These are phyloP conservation scores for Anastatus disparis DNA, from an alignment of 1,140 invertebrate genomes.

Conservation along the genomic window DNA sequence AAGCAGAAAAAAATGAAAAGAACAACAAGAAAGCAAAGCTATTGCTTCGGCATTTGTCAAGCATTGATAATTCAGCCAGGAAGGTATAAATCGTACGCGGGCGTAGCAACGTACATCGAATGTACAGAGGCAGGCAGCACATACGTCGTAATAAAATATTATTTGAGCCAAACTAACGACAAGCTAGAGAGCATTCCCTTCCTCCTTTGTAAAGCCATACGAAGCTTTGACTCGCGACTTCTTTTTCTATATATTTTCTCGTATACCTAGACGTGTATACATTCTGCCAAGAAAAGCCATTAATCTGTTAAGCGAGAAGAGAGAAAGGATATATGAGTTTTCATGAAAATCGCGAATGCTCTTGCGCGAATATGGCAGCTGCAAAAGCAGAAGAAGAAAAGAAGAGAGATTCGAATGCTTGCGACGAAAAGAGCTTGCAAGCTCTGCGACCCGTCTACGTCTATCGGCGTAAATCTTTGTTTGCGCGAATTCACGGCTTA, in stretches of 20 bases:
- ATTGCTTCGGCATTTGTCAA: conserved; percentile 15
- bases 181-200: too few relatives aligned
- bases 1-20: too few relatives aligned
- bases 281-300: conserved; percentile 20
- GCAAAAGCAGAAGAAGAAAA: too few relatives aligned
- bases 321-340: too few relatives aligned
- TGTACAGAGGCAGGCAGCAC: background rate
- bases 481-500: conserved; percentile 59
- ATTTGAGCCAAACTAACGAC: conserved; percentile 16
- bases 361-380: too few relatives aligned
- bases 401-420: conserved; percentile 28
- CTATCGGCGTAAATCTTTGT: conserved; percentile 61
- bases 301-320: too few relatives aligned
- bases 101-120: background rate
- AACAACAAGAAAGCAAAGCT: too few relatives aligned
- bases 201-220: background rate
- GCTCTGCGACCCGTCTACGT: conserved; percentile 27
- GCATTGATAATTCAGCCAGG: conserved; percentile 28
- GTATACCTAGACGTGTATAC: too few relatives aligned
- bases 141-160: conserved; percentile 18
- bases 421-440: conserved; percentile 27
- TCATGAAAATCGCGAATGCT: too few relatives aligned
- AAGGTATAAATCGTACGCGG: conserved; percentile 31
- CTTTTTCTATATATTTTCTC: too few relatives aligned
- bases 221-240: too few relatives aligned